Conservation (phyloP, 2,113 vertebrate species). For the Felis chaus region DNA sequence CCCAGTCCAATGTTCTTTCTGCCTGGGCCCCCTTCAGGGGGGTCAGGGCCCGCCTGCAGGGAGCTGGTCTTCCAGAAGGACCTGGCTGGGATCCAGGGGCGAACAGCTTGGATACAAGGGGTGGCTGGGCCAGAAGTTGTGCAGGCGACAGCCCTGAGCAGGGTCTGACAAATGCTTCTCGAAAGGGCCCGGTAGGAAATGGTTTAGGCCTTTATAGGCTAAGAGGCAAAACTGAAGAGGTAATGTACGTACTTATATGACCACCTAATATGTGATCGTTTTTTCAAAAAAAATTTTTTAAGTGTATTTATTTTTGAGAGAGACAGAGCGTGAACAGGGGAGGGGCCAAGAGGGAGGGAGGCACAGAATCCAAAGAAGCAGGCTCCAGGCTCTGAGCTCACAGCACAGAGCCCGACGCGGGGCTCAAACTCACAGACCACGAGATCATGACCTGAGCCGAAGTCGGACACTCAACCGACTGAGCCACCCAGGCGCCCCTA, state of each 20-base stretch:
- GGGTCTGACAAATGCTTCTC: accelerated
- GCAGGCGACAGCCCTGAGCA: not conserved
- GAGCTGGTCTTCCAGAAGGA: not conserved
- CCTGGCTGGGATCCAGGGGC: not conserved
- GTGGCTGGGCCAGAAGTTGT: accelerated
- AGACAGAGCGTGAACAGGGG: no score
- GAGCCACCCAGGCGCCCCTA: no score
- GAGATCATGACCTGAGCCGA: no score
- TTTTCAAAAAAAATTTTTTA: no score
- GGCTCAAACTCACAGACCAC: no score
- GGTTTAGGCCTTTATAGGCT: not conserved
- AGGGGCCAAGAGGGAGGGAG: no score
- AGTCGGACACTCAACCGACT: no score
- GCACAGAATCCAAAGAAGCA: no score
- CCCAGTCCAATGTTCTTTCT: not conserved
- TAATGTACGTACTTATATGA: not conserved
- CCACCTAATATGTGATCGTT: not conserved
- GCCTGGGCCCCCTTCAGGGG: not conserved
- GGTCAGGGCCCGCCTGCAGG: not conserved
- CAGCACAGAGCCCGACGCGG: no score
- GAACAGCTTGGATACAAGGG: not conserved
- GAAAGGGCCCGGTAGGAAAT: not conserved
- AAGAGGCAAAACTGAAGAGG: not conserved
- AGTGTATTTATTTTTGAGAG: no score
- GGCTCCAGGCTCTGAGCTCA: no score